Percentiles rank a stretch among this genome's conserved stretches.
These are phyloP conservation scores for Parnassius glacialis DNA, from an alignment of 2,888 invertebrate genomes.

Conservation along the genomic window DNA sequence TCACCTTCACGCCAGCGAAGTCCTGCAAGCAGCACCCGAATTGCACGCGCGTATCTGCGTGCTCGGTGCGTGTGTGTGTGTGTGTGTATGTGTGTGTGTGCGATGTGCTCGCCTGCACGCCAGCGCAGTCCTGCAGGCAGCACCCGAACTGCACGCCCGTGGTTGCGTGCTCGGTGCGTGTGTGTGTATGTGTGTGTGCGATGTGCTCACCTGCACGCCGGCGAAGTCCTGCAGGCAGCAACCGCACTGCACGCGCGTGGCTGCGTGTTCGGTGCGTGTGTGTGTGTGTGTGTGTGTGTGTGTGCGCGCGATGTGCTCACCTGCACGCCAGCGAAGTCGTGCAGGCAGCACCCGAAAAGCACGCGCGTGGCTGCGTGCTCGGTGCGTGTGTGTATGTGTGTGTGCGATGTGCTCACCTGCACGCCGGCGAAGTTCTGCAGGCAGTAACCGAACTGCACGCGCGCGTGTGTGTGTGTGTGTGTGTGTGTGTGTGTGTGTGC, in stretches of 20 bases:
- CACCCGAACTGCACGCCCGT: too few relatives aligned
- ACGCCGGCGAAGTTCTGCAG: conserved; percentile 91
- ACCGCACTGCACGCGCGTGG: too few relatives aligned
- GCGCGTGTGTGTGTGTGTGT: conserved; percentile 51
- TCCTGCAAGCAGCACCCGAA: conserved; percentile 92
- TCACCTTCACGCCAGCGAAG: conserved; percentile 88
- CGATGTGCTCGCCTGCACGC: conserved; percentile 75
- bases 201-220: conserved; percentile 82
- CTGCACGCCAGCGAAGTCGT: too few relatives aligned
- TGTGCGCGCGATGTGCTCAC: too few relatives aligned
- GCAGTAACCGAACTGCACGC: conserved; percentile 94
- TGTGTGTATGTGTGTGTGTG: too few relatives aligned
- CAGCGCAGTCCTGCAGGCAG: conserved; percentile 84
- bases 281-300: too few relatives aligned
- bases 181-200: too few relatives aligned
- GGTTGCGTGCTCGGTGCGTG: too few relatives aligned
- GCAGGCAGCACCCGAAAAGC: too few relatives aligned
- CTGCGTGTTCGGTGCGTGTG: too few relatives aligned
- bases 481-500: too few relatives aligned
- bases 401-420: conserved; percentile 63
- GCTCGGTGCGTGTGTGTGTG: conserved; percentile 93
- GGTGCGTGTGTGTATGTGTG: neutral
- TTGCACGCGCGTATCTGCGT: conserved; percentile 92
- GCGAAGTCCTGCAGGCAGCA: conserved; percentile 67
- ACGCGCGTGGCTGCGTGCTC: too few relatives aligned